Conservation (phyloP, 2,888 invertebrate species). For the Stegophylla sp. region DNA sequence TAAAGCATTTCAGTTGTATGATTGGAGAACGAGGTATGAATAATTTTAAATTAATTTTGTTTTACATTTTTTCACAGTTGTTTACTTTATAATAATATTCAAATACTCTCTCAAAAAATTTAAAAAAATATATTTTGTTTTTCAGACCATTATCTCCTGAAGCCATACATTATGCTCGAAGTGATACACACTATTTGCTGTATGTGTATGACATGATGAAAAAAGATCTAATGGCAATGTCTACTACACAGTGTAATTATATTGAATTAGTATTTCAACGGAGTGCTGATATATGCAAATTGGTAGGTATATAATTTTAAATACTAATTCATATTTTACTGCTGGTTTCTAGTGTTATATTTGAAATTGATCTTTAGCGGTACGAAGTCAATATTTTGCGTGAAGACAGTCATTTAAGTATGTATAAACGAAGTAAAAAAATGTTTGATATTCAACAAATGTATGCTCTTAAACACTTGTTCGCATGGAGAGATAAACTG, state of each 20-base stretch:
- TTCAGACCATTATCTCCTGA: slow-evolving; percentile 81
- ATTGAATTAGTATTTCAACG: slow-evolving; percentile 76
- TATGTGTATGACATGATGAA: slow-evolving; percentile 84
- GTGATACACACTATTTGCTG: slow-evolving; percentile 93
- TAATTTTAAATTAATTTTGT: background rate
- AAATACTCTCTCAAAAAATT: too few species aligned
- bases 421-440: slow-evolving; percentile 80
- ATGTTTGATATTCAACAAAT: slow-evolving; percentile 85
- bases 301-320: slow-evolving; percentile 17
- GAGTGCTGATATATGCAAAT: slow-evolving; percentile 75
- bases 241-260: slow-evolving; percentile 72
- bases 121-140: too few species aligned
- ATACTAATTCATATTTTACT: background rate
- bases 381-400: slow-evolving; percentile 79
- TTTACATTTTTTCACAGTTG: too few species aligned
- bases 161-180: slow-evolving; percentile 83
- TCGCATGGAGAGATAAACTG: slow-evolving; percentile 84
- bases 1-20: slow-evolving; percentile 91
- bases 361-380: slow-evolving; percentile 67
- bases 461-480: slow-evolving; percentile 80
- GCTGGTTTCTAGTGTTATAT: background rate
- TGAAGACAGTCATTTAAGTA: slow-evolving; percentile 75
- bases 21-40: slow-evolving; percentile 83
- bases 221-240: slow-evolving; percentile 75
- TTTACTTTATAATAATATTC: too few species aligned